A percentile compares a stretch with the other conserved stretches of the same genome.
Conservation (phyloP, 1,140 invertebrate species). For the Pristionchus pacificus region DNA sequence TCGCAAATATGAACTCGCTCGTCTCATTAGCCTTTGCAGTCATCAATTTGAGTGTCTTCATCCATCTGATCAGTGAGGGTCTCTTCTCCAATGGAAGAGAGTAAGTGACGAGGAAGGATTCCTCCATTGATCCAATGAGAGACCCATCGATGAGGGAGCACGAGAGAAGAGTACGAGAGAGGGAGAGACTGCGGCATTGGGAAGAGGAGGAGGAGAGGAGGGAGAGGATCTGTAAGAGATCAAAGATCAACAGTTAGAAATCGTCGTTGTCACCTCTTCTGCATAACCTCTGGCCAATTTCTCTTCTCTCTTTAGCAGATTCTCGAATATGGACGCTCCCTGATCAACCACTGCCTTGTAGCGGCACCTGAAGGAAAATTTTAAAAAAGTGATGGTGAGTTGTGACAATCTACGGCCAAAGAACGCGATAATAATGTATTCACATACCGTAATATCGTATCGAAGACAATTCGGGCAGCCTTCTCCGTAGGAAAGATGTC, state of each 20-base stretch:
- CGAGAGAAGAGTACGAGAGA: not conserved
- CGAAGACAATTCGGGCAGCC: not conserved
- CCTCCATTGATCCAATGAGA: not conserved
- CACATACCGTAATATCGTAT: not conserved
- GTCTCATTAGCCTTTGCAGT: not conserved
- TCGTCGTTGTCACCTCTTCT: not conserved
- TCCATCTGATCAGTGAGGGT: not conserved
- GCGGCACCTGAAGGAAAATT: not conserved
- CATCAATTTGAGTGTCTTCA: not conserved
- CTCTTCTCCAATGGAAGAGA: not conserved
- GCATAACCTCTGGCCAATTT: not conserved
- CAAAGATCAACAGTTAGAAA: not conserved
- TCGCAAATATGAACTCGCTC: too few species aligned
- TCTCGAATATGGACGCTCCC: not conserved
- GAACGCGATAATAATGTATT: too few species aligned
- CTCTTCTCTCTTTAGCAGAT: not conserved
- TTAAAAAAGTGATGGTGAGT: too few species aligned
- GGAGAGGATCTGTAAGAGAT: not conserved
- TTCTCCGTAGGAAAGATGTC: not conserved
- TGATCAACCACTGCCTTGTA: not conserved
- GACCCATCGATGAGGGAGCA: not conserved
- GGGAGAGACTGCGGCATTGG: not conserved
- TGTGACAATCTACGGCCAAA: not conserved
- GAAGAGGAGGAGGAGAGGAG: not conserved
- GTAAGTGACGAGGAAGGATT: not conserved